These are phyloP conservation scores for Ennomos fuscantarius DNA, from an alignment of 2,888 invertebrate genomes.

Conservation along the genomic window DNA sequence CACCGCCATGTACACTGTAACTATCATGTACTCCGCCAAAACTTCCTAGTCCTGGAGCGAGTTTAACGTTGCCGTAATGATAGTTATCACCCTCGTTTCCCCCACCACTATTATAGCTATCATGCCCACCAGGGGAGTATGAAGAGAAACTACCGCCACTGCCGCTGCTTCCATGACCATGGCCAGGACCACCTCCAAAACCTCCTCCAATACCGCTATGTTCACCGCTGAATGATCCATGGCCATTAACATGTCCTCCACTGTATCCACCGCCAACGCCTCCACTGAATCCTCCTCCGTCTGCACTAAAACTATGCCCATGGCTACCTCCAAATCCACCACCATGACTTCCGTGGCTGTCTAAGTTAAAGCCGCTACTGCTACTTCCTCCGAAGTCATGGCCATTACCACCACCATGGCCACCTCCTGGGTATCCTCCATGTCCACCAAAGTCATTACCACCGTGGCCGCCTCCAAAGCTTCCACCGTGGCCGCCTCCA, in stretches of 20 bases:
- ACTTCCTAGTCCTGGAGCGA: slow-evolving; percentile 10
- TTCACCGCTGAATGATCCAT: slow-evolving; percentile 61
- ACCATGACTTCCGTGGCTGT: slow-evolving; percentile 49
- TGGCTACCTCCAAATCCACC: slow-evolving; percentile 39
- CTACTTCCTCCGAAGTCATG: slow-evolving; percentile 56
- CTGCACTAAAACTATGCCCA: slow-evolving; percentile 47
- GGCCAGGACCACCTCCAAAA: slow-evolving; percentile 50
- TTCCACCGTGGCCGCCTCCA: slow-evolving; percentile 45
- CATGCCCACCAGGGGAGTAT: slow-evolving; percentile 39
- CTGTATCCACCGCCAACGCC: slow-evolving; percentile 51
- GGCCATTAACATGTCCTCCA: slow-evolving; percentile 61
- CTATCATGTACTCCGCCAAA: slow-evolving; percentile 34
- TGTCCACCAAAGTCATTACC: slow-evolving; percentile 3
- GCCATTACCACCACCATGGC: slow-evolving; percentile 48
- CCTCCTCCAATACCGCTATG: slow-evolving; percentile 44
- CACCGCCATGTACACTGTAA: slow-evolving; percentile 41
- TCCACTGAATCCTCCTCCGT: slow-evolving; percentile 43
- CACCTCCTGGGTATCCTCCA: slow-evolving; percentile 38
- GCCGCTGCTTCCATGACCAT: slow-evolving; percentile 38
- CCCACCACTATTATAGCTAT: slow-evolving; percentile 43
- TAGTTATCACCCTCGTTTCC: slow-evolving; percentile 17
- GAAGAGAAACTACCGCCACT: slow-evolving; percentile 45
- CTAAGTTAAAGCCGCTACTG: slow-evolving; percentile 43
- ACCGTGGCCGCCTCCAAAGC: slow-evolving; percentile 49
- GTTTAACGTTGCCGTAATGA: slow-evolving; percentile 1